A percentile compares a stretch with the other conserved stretches of the same genome.
These are phyloP conservation scores for Hydropotes inermis DNA, from an alignment of 2,113 vertebrate genomes.

Conservation along the genomic window DNA sequence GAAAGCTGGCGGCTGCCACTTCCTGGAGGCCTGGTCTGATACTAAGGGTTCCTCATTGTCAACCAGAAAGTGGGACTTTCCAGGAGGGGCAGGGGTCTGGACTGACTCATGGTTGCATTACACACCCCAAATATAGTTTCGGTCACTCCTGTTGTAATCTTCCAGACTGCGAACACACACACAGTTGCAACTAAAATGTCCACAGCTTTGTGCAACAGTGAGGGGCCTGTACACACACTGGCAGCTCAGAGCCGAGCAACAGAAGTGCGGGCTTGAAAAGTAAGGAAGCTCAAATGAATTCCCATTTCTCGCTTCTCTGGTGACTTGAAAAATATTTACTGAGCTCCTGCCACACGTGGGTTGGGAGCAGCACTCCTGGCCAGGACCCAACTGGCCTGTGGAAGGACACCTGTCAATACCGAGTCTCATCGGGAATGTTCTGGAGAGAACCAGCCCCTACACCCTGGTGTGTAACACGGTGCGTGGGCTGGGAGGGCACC, in stretches of 20 bases:
- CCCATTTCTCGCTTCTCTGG: background rate
- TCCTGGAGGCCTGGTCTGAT: background rate
- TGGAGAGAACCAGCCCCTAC: background rate
- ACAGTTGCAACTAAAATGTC: background rate
- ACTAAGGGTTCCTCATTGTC: background rate
- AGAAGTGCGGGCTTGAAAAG: background rate
- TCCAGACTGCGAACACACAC: background rate
- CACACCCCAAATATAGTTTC: fast-evolving
- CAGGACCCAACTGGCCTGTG: background rate
- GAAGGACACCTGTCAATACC: fast-evolving
- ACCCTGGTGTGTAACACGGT: fast-evolving
- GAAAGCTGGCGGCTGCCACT: fast-evolving
- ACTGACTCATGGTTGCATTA: background rate
- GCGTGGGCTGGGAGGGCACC: background rate
- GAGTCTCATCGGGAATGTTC: fast-evolving
- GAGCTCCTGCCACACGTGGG: background rate
- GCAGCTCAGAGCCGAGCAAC: fast-evolving
- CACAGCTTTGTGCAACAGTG: too few species aligned
- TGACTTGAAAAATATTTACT: background rate
- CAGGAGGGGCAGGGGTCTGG: background rate
- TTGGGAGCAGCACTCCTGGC: background rate
- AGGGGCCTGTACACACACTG: fast-evolving
- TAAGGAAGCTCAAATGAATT: too few species aligned
- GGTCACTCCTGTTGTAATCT: too few species aligned
- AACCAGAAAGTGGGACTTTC: background rate